Percentiles rank a stretch among this genome's conserved stretches.
Conservation (phyloP, 2,113 vertebrate species). For the Vidua macroura region DNA sequence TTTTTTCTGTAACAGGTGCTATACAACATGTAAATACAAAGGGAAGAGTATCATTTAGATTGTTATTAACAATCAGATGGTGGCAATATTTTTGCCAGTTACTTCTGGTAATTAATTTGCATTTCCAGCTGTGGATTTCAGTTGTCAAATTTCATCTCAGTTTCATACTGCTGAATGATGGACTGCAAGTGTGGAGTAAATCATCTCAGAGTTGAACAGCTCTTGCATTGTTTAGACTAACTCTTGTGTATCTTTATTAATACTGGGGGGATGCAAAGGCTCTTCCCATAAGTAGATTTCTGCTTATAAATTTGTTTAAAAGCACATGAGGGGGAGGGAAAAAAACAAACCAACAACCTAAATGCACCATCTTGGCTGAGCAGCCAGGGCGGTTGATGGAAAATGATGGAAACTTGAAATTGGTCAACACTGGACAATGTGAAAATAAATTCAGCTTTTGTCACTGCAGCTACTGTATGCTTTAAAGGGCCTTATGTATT, state of each 20-base stretch:
- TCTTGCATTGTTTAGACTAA: conserved; percentile 30
- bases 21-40: conserved; percentile 71
- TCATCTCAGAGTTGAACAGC: conserved; percentile 44
- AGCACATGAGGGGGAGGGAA: background rate
- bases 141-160: conserved; percentile 44
- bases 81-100: conserved; percentile 64
- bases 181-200: conserved; percentile 23
- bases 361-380: conserved; percentile 5
- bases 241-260: conserved; percentile 32
- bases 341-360: background rate
- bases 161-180: conserved; percentile 31
- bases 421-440: conserved; percentile 71
- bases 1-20: conserved; percentile 73
- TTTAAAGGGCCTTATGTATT: conserved; percentile 73
- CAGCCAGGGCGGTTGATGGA: background rate
- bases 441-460: conserved; percentile 64
- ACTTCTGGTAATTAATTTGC: conserved; percentile 36
- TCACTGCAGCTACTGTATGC: conserved; percentile 71
- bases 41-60: conserved; percentile 28
- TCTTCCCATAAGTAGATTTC: conserved; percentile 25
- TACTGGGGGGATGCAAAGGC: background rate
- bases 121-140: conserved; percentile 51
- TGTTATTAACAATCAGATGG: conserved; percentile 46
- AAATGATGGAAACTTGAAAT: conserved; percentile 70
- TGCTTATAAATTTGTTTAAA: conserved; percentile 43